phyloP scores from a whole-genome alignment of 1,140 invertebrate species.

The Sesamia nonagrioides region DNA sequence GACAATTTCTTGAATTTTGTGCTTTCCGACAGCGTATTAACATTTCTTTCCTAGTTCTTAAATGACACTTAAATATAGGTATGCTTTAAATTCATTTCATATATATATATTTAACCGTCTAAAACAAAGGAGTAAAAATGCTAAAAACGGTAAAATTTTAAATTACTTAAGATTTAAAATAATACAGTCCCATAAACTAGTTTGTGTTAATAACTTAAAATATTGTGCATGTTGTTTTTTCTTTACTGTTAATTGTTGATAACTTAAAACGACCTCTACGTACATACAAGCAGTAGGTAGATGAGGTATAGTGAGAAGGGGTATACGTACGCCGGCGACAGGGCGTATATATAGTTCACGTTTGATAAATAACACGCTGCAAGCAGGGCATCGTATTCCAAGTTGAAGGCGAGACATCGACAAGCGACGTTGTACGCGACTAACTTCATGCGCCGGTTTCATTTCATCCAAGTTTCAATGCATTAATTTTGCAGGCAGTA shows the following conservation, averaged over 20 bases:
- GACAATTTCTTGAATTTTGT: constrained; percentile 6
- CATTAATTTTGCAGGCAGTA: constrained; percentile 86
- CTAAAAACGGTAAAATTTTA: neutral
- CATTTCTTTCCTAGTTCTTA: neutral
- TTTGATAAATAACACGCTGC: constrained; percentile 47
- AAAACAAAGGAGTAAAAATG: neutral
- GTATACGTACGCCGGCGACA: neutral
- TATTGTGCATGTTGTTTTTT: neutral
- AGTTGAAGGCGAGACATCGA: constrained; percentile 68
- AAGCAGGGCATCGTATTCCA: constrained; percentile 48
- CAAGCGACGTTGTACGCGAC: constrained; percentile 63
- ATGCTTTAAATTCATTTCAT: neutral
- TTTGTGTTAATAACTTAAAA: constrained; percentile 17
- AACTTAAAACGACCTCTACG: too few species aligned
- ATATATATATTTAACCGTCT: neutral
- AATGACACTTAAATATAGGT: constrained; percentile 5
- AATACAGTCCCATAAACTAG: neutral
- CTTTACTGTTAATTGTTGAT: too few species aligned
- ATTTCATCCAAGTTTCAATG: constrained; percentile 84
- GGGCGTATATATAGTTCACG: constrained; percentile 37
- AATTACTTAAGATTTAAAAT: neutral
- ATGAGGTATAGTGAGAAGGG: neutral
- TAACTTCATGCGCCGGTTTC: constrained; percentile 80
- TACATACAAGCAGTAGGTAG: constrained; percentile 15
- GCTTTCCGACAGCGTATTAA: constrained; percentile 1